These are phyloP conservation scores for Brachionus rotundiformis DNA, from an alignment of 1,140 invertebrate species.

Conservation along the genomic window DNA sequence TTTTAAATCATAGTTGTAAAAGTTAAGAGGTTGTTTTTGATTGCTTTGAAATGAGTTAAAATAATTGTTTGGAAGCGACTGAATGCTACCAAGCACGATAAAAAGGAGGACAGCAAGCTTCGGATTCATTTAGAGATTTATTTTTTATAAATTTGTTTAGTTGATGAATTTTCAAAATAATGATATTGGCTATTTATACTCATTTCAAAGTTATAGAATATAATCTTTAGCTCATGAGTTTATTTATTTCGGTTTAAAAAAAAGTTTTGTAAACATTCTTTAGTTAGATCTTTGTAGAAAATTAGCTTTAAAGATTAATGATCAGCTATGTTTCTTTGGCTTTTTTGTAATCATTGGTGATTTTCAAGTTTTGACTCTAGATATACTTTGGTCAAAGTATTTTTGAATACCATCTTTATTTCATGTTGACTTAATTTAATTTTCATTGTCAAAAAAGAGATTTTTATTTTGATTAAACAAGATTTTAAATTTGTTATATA, in stretches of 20 bases:
- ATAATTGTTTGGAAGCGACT: background rate
- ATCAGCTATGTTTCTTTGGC: background rate
- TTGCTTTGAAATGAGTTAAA: background rate
- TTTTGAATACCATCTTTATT: too few species aligned
- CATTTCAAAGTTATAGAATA: background rate
- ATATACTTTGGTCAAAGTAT: background rate
- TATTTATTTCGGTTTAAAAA: background rate
- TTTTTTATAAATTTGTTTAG: background rate
- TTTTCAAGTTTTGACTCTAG: background rate
- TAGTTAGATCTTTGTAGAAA: background rate
- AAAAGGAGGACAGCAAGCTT: background rate
- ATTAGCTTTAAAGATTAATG: conserved; percentile 9
- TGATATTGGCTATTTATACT: background rate
- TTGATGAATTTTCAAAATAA: background rate
- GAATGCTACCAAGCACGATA: background rate
- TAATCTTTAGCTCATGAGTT: conserved; percentile 7
- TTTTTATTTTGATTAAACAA: too few species aligned
- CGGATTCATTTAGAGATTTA: background rate
- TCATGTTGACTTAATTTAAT: too few species aligned
- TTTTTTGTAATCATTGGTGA: background rate
- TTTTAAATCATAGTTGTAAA: background rate
- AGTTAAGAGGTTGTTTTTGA: background rate
- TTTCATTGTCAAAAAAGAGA: too few species aligned
- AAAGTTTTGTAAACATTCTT: background rate
- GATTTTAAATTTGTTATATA: too few species aligned